A percentile compares a stretch with the other conserved stretches of the same genome.
These are phyloP conservation scores for Campoletis raptor DNA, from an alignment of 2,888 invertebrate genomes.

Conservation along the genomic window DNA sequence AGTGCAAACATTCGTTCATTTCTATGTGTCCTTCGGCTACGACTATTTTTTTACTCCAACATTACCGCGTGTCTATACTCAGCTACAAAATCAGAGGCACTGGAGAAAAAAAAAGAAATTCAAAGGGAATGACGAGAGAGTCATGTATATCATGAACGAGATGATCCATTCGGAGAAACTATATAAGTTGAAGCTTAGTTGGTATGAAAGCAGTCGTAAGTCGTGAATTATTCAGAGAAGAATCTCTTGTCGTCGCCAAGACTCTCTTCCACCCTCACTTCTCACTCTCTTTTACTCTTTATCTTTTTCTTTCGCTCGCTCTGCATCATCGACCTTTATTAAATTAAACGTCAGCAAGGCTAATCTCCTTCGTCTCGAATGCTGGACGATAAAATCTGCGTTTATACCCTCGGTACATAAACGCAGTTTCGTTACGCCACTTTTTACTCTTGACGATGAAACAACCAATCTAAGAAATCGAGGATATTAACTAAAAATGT, in stretches of 20 bases:
- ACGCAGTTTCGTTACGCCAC: neutral
- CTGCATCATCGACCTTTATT: slow-evolving; percentile 77
- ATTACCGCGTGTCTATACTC: neutral
- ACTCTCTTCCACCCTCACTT: slow-evolving; percentile 35
- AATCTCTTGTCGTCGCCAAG: slow-evolving; percentile 35
- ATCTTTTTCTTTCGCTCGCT: slow-evolving; percentile 25
- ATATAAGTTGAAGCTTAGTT: slow-evolving; percentile 33
- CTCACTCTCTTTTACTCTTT: neutral
- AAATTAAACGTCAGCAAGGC: slow-evolving; percentile 72
- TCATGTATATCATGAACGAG: neutral
- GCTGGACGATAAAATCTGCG: slow-evolving; percentile 18
- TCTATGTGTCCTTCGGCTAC: neutral
- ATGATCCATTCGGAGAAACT: slow-evolving; percentile 56
- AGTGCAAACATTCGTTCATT: neutral
- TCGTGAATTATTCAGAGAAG: slow-evolving; percentile 75
- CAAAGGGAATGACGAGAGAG: neutral
- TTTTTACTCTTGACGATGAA: neutral
- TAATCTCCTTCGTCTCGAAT: slow-evolving; percentile 31
- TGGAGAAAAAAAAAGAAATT: neutral
- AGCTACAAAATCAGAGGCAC: neutral
- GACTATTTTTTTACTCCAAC: neutral
- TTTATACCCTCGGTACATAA: neutral
- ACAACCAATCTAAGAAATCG: neutral
- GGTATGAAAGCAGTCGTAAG: slow-evolving; percentile 55
- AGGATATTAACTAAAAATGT: neutral